These are phyloP conservation scores for Patella pellucida DNA, from an alignment of 2,888 invertebrate species.

Conservation along the genomic window DNA sequence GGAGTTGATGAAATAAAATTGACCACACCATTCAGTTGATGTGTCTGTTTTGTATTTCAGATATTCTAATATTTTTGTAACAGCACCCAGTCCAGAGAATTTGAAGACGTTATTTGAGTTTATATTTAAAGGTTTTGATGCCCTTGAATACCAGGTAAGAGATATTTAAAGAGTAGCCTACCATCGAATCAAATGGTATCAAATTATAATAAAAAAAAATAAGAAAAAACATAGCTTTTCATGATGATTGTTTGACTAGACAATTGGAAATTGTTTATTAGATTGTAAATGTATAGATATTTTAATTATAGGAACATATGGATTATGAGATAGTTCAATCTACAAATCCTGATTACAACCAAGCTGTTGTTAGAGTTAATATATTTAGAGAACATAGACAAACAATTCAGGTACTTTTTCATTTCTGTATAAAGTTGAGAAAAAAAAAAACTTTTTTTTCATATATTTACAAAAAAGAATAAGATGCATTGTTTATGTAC, in stretches of 20 bases:
- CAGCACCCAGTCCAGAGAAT: conserved; percentile 98
- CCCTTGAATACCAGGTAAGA: conserved; percentile 81
- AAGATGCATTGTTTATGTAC: too few species aligned
- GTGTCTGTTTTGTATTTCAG: conserved; percentile 75
- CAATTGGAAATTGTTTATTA: not conserved
- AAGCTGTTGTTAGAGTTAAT: conserved; percentile 93
- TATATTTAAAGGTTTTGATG: conserved; percentile 94
- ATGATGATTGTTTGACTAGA: too few species aligned
- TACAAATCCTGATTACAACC: conserved; percentile 95
- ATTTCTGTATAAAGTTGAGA: not conserved
- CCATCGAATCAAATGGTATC: too few species aligned
- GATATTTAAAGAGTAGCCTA: too few species aligned
- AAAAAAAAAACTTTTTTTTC: too few species aligned
- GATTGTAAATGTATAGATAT: not conserved
- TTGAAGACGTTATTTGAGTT: conserved; percentile 97
- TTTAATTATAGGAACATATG: conserved; percentile 83
- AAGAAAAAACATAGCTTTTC: too few species aligned
- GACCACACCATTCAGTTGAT: not conserved
- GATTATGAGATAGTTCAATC: conserved; percentile 96
- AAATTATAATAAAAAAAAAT: too few species aligned
- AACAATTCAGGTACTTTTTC: conserved; percentile 83
- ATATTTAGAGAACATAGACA: conserved; percentile 91
- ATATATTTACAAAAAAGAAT: too few species aligned
- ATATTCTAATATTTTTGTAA: conserved; percentile 95
- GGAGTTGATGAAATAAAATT: too few species aligned